These are phyloP conservation scores for Cremastinae sp. DNA, from an alignment of 2,888 invertebrate genomes.

Conservation along the genomic window DNA sequence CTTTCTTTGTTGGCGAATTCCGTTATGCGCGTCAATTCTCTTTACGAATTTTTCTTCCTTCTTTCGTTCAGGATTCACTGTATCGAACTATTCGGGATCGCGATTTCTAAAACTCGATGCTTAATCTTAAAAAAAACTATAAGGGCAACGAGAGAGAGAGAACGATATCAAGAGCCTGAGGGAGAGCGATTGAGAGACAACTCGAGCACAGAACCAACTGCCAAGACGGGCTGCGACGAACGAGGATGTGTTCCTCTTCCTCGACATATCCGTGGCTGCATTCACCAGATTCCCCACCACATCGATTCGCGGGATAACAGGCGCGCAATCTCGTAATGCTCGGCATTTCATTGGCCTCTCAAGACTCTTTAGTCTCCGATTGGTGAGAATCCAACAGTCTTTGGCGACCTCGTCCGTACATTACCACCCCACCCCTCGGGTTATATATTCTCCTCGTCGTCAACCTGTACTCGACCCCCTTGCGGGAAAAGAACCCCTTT, in stretches of 20 bases:
- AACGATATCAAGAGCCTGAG: constrained; percentile 13
- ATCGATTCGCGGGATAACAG: constrained; percentile 67
- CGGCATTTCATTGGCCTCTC: constrained; percentile 61
- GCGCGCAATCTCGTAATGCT: constrained; percentile 68
- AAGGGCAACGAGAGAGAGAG: neutral
- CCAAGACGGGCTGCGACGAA: constrained; percentile 76
- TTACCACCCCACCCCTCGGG: constrained; percentile 29
- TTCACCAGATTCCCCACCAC: constrained; percentile 65
- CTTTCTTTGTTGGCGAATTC: constrained; percentile 15
- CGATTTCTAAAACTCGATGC: constrained; percentile 2
- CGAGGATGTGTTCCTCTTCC: constrained; percentile 75
- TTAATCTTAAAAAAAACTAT: neutral
- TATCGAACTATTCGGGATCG: constrained; percentile 14
- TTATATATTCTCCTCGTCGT: constrained; percentile 29
- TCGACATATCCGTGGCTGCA: constrained; percentile 75
- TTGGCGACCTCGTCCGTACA: constrained; percentile 60
- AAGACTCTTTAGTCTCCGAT: constrained; percentile 31
- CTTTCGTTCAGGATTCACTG: constrained; percentile 29
- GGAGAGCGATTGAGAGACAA: constrained; percentile 52
- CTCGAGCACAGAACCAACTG: constrained; percentile 73
- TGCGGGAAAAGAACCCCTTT: constrained; percentile 47
- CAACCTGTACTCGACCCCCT: constrained; percentile 54
- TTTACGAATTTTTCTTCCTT: neutral
- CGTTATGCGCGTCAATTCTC: neutral
- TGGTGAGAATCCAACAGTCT: constrained; percentile 52